Evolutionary conservation across 1,140 invertebrate species (phyloP).

Genomic region (Magallana gigas): DNA sequence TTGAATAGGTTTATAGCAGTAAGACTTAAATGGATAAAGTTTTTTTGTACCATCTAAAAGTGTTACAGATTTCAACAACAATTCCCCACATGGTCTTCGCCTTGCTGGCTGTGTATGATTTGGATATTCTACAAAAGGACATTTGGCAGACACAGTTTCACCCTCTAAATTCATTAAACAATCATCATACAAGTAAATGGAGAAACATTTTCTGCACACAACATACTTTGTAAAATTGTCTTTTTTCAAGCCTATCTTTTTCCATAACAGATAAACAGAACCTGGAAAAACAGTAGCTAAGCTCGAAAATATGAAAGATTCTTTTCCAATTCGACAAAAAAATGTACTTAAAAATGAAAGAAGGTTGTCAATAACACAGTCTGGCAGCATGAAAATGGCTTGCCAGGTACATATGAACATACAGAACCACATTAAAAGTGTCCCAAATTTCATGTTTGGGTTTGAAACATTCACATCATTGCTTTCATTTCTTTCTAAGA

Average conservation of each 20-base stretch:
- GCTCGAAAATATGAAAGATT: background rate
- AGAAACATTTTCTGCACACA: constrained; percentile 54
- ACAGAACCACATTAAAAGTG: constrained; percentile 41
- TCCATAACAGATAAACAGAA: constrained; percentile 41
- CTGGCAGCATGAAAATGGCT: constrained; percentile 7
- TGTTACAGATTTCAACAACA: constrained; percentile 39
- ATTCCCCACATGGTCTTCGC: constrained; percentile 12
- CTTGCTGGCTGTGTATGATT: constrained; percentile 36
- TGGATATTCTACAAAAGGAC: constrained; percentile 39
- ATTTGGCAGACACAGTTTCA: constrained; percentile 24
- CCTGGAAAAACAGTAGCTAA: constrained; percentile 38
- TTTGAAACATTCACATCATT: background rate
- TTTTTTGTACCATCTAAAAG: constrained; percentile 16
- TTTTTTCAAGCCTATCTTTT: constrained; percentile 23
- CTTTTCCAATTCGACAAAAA: background rate
- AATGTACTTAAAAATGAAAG: constrained; percentile 39
- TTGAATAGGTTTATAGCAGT: constrained; percentile 52
- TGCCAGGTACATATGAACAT: constrained; percentile 51
- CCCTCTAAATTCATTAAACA: constrained; percentile 47
- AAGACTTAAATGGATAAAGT: constrained; percentile 49
- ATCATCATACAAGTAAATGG: constrained; percentile 48
- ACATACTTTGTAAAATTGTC: constrained; percentile 53
- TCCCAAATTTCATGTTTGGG: background rate
- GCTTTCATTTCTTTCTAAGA: background rate
- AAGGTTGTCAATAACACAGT: constrained; percentile 1